Evolutionary conservation across 1,140 invertebrate genomes (phyloP), one percentile per base, ranked within the genome.

Genomic region (Euwallacea similis): DNA sequence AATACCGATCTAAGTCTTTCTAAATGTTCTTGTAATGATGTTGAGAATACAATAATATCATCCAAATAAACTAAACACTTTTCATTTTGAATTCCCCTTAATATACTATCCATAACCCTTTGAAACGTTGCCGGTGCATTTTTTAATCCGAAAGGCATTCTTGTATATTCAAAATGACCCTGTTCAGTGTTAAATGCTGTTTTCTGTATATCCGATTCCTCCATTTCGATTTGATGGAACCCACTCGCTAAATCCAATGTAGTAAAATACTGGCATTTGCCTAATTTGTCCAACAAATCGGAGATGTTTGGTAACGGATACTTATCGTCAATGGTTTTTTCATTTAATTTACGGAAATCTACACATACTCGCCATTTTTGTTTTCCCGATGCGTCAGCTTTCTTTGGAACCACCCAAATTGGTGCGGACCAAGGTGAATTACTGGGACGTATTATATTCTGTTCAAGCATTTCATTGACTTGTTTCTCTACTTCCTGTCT

Each of bases 301-400:
- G 87, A 73, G 7, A 79, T 76, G n/a, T 81, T 76, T 7, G 86
- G 85, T 6, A 88, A 66, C 4, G 87, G 85, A 75, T 82, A 88
- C 33, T 65, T 74, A 73, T 87, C 84, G 21, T 33, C 21, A 33
- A 33, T 33, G 4, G 21, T 33, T 33, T 2, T 33, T 47, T 71
- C 66, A 21, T 74, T 74, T 3, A 74, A n/a, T 43, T 71, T 74
- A n/a, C n/a, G n/a, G n/a, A n/a, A n/a, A n/a, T n/a, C n/a, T n/a
- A n/a, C n/a, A n/a, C n/a, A n/a, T n/a, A n/a, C n/a, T n/a, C n/a
- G n/a, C n/a, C n/a, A n/a, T n/a, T n/a, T n/a, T n/a, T n/a, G n/a
- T n/a, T n/a, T n/a, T n/a, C n/a, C n/a, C n/a, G n/a, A n/a, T n/a
- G n/a, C n/a, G n/a, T n/a, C n/a, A n/a, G n/a, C n/a, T n/a, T n/a